Percentiles rank a stretch among this genome's conserved stretches.
phyloP scores from a whole-genome alignment of 2,888 invertebrate species.

The Trypoxylon attenuatum region DNA sequence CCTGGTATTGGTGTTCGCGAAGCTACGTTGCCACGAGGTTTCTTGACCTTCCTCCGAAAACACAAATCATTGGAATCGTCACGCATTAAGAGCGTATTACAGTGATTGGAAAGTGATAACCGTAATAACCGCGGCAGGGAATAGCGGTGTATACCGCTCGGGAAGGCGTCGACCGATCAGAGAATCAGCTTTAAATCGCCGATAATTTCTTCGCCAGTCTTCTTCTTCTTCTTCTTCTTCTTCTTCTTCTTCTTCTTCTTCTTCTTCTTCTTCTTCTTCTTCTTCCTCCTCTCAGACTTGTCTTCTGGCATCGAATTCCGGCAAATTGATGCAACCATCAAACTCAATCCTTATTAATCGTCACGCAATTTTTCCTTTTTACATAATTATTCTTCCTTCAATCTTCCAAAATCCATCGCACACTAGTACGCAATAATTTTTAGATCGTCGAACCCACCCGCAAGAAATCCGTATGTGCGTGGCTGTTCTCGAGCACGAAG shows the following conservation, averaged over 20 bases:
- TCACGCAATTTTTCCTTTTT: no score
- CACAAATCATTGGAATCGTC: conserved; percentile 54
- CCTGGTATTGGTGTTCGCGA: background rate
- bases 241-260: no score
- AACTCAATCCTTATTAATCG: no score
- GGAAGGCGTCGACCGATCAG: conserved; percentile 58
- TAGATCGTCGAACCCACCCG: no score
- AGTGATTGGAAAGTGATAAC: conserved; percentile 54
- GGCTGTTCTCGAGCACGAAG: no score
- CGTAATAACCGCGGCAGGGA: conserved; percentile 46
- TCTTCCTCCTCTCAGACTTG: background rate
- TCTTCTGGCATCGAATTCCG: no score
- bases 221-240: conserved; percentile 14
- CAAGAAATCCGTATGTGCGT: no score
- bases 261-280: no score
- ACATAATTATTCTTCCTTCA: no score
- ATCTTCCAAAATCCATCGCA: no score
- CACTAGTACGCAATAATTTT: no score
- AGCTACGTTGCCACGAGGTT: background rate
- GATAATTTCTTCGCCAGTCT: conserved; percentile 51
- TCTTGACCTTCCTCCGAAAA: conserved; percentile 2
- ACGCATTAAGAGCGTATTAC: conserved; percentile 56
- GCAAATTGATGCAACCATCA: background rate
- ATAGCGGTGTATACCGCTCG: conserved; percentile 38
- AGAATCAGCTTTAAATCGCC: conserved; percentile 56